A percentile compares a stretch with the other conserved stretches of the same genome.
phyloP scores from a whole-genome alignment of 1,140 invertebrate genomes.

The Caenorhabditis briggsae region DNA sequence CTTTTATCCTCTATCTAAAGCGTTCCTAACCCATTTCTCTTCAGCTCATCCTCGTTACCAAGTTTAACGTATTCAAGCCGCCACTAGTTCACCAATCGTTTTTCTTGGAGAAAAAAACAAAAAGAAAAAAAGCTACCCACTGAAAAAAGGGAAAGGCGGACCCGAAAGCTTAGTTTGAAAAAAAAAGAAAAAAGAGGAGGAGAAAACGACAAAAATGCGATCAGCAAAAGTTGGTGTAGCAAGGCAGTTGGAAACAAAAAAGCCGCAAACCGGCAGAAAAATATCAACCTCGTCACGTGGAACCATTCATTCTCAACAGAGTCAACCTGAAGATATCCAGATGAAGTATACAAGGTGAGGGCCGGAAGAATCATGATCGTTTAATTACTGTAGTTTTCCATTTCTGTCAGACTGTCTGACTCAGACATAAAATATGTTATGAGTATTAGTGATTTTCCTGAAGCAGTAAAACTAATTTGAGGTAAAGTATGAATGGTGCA shows the following conservation, averaged over 20 bases:
- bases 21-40: background rate
- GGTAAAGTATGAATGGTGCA: too few species aligned
- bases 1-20: background rate
- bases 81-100: conserved; percentile 26
- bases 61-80: conserved; percentile 45
- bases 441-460: too few species aligned
- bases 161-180: background rate
- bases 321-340: conserved; percentile 43
- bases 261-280: conserved; percentile 56
- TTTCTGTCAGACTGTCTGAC: too few species aligned
- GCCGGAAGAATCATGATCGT: too few species aligned
- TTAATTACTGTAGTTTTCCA: too few species aligned
- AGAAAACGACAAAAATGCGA: conserved; percentile 56
- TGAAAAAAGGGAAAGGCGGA: conserved; percentile 13
- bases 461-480: too few species aligned
- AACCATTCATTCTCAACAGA: conserved; percentile 52
- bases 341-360: conserved; percentile 43
- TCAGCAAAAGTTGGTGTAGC: conserved; percentile 65
- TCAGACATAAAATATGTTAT: too few species aligned
- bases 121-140: background rate
- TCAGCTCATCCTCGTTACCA: conserved; percentile 21
- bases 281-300: conserved; percentile 61
- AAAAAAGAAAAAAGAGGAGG: background rate
- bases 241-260: conserved; percentile 60
- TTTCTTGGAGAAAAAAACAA: background rate